Base-by-base conservation (phyloP, 1,140 invertebrate species). In the Diprion similis region DNA sequence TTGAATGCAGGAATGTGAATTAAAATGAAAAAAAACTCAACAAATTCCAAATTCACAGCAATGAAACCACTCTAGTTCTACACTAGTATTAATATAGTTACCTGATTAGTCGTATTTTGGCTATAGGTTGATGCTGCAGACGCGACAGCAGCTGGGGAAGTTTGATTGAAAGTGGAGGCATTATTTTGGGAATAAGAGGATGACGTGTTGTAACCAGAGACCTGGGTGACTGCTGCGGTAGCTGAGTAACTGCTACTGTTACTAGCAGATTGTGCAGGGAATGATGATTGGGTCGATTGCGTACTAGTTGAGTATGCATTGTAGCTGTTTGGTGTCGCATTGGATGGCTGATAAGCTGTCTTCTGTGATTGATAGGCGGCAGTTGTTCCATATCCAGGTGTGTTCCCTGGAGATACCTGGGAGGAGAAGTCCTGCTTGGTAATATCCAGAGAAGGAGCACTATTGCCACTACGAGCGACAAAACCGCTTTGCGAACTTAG, bases 41-140 rank as follows among this genome's bases (percentile, higher is more conserved):
- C 17, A 15, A 64, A 17, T 18, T 64, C 59, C 13, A 64, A 64
- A 64, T 64, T 15, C 17, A 64, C 17, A 17, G 17, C 13, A 17
- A 64, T 64, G 4, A 64, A 15, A 64, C 13, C 59, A 15, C 13
- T 15, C 59, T 64, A 17, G 4, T 3, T 15, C 11, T 59, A 59
- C 3, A 6, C n/a, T 4, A 10, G n/a, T 59, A 59, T 59, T 15
- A 15, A 13, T 59, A 13, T 17, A 59, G 17, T 75, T 78, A 87
- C 86, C 80, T 86, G 85, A 70, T 84, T 86, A 51, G 84, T 85
- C 2, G 84, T 80, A 7, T 84, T 83, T 75, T 86, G 85, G 75
- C 85, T 88, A 65, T 87, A 88, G 10, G 71, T 82, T 70, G 86
- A 81, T 48, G 83, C 80, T 37, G 79, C 81, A 8, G 84, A 82